Percentiles rank a stretch among this genome's conserved stretches.
These are phyloP conservation scores for Raja brachyura DNA, from an alignment of 2,113 vertebrate genomes.

Conservation along the genomic window DNA sequence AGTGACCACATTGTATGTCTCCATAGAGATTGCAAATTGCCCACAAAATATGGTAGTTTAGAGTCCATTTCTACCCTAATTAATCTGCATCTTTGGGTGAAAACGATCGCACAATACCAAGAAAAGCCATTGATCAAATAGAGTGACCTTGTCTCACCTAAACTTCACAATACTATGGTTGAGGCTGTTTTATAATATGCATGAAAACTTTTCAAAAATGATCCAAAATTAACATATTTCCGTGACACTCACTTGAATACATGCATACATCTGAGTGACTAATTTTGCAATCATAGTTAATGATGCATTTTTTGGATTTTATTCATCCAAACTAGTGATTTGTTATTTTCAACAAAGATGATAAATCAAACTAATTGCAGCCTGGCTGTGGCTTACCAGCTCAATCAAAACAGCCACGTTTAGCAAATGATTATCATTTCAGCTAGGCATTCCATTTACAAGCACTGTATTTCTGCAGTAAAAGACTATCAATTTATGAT, in stretches of 20 bases:
- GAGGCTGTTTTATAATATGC: background rate
- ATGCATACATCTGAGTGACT: background rate
- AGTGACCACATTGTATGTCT: background rate
- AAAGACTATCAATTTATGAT: background rate
- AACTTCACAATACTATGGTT: background rate
- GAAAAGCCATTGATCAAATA: background rate
- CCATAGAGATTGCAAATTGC: background rate
- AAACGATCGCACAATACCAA: background rate
- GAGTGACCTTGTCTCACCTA: background rate
- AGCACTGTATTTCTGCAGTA: background rate
- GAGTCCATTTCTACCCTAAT: background rate
- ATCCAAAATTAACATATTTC: background rate
- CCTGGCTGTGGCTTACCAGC: background rate
- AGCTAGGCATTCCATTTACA: background rate
- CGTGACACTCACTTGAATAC: background rate
- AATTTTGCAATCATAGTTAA: constrained; percentile 7
- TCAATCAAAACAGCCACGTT: constrained; percentile 23
- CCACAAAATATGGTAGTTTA: background rate
- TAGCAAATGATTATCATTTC: background rate
- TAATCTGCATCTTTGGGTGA: background rate
- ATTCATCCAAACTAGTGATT: constrained; percentile 27
- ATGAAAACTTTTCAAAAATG: background rate
- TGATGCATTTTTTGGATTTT: constrained; percentile 13
- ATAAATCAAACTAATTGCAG: constrained; percentile 34
- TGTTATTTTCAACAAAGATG: background rate